Evolutionary conservation across 2,888 invertebrate species (phyloP).

Genomic region (Hanleya hanleyi): DNA sequence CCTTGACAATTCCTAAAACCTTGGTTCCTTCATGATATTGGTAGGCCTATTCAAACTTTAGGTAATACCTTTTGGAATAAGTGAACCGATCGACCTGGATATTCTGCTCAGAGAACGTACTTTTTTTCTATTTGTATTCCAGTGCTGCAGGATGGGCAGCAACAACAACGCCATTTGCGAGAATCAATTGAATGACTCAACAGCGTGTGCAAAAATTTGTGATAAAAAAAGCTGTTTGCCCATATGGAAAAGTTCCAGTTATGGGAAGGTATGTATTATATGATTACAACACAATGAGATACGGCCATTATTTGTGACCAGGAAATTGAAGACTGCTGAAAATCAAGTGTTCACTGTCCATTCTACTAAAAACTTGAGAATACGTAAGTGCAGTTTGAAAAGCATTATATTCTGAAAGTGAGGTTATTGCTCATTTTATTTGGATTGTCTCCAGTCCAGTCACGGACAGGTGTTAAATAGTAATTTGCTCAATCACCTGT

Average conservation of each 20-base stretch:
- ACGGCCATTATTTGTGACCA: too few relatives aligned
- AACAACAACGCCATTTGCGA: neutral
- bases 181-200: neutral
- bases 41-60: neutral
- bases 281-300: too few relatives aligned
- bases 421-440: too few relatives aligned
- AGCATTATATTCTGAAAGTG: too few relatives aligned
- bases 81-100: neutral
- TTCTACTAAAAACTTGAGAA: too few relatives aligned
- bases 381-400: too few relatives aligned
- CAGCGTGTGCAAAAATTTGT: neutral
- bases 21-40: neutral
- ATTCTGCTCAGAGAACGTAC: neutral
- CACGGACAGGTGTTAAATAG: too few relatives aligned
- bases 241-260: neutral
- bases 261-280: neutral
- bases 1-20: neutral
- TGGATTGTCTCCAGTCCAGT: too few relatives aligned
- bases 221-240: neutral
- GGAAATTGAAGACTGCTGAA: too few relatives aligned
- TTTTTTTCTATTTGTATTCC: neutral
- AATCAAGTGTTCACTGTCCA: too few relatives aligned
- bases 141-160: neutral
- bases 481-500: too few relatives aligned
- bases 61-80: neutral